Percentiles rank a stretch among this genome's conserved stretches.
phyloP scores from a whole-genome alignment of 2,797 vertebrate species.

The Paguma larvata region DNA sequence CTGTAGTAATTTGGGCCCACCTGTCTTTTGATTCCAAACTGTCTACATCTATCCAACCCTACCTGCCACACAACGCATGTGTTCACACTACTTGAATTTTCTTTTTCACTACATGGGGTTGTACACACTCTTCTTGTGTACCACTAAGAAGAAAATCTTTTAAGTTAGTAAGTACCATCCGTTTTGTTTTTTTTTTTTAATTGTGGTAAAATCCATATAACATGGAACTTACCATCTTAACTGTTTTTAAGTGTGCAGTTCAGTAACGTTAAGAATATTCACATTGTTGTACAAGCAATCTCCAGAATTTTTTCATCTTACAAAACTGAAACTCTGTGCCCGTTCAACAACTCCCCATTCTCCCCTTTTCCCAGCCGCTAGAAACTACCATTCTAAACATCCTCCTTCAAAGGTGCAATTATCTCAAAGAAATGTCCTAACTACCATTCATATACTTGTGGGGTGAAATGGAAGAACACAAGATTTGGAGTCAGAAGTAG shows the following conservation, averaged over 20 bases:
- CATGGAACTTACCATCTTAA: not conserved
- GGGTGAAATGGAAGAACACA: not conserved
- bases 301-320: not conserved
- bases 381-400: not conserved
- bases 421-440: not conserved
- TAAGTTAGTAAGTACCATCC: not conserved
- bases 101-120: not conserved
- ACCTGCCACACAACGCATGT: not conserved
- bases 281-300: not conserved
- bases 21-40: not conserved
- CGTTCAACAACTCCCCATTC: not conserved
- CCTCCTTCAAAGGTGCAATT: not conserved
- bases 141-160: not conserved
- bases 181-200: constrained; percentile 25
- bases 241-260: not conserved
- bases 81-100: not conserved
- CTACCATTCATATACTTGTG: not conserved
- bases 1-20: not conserved
- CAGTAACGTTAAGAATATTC: not conserved
- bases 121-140: not conserved
- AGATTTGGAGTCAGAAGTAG: not conserved
- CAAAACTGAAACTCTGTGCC: not conserved
- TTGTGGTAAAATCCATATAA: not conserved
- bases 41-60: not conserved
- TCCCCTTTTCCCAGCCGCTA: not conserved